Percentiles rank a stretch among this genome's conserved stretches.
These are phyloP conservation scores for Phoeniculus purpureus DNA, from an alignment of 2,797 vertebrate species.

Conservation along the genomic window DNA sequence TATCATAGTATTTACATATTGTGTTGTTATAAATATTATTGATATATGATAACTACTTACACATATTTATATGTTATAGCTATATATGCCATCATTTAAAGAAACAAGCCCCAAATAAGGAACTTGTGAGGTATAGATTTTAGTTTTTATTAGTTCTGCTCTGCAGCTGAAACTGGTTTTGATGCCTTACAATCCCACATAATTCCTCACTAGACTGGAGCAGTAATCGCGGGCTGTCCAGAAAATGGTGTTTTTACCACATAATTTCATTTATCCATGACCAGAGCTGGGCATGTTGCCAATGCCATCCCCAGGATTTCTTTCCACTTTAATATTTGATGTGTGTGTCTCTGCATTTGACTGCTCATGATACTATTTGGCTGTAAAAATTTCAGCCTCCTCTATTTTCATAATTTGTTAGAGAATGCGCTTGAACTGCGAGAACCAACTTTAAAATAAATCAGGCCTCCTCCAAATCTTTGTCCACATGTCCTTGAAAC, in stretches of 20 bases:
- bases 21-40: no score
- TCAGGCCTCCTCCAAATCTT: not conserved
- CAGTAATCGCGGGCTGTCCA: not conserved
- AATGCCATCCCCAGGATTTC: not conserved
- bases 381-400: not conserved
- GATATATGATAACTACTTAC: no score
- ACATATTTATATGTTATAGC: not conserved
- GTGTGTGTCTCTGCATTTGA: not conserved
- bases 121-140: not conserved
- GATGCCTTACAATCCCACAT: not conserved
- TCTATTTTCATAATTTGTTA: conserved; percentile 6
- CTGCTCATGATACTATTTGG: not conserved
- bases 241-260: not conserved
- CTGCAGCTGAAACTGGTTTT: not conserved
- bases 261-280: not conserved
- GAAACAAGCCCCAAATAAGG: not conserved
- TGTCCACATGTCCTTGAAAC: not conserved
- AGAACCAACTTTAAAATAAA: not conserved
- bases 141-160: not conserved
- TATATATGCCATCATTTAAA: not conserved
- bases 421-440: not conserved
- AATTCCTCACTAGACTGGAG: not conserved
- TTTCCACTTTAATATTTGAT: not conserved
- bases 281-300: rapidly evolving
- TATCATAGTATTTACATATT: no score